A percentile compares a stretch with the other conserved stretches of the same genome.
Conservation (phyloP, 2,113 vertebrate species). For the Pseudorhombus dupliciocellatus region DNA sequence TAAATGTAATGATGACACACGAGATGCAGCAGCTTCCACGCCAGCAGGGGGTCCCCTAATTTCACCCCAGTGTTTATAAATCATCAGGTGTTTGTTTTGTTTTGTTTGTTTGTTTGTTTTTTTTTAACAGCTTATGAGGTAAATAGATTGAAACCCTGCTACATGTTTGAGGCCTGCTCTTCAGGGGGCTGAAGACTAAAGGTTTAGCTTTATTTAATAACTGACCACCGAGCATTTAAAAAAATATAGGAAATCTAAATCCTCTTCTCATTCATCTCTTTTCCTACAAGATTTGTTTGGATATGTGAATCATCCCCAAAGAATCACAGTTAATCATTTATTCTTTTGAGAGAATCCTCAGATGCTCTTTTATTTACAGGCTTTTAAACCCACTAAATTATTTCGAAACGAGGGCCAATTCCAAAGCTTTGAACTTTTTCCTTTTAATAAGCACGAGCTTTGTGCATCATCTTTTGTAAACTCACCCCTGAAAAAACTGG, state of each 20-base stretch:
- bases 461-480: background rate
- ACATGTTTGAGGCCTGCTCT: background rate
- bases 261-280: too few relatives aligned
- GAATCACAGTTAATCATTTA: too few relatives aligned
- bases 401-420: background rate
- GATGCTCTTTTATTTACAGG: too few relatives aligned
- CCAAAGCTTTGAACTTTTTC: background rate
- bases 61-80: constrained; percentile 3
- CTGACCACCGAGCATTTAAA: too few relatives aligned
- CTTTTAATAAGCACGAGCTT: background rate
- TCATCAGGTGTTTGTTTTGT: background rate
- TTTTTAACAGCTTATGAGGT: background rate
- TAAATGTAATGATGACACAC: background rate
- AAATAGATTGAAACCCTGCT: background rate
- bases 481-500: background rate
- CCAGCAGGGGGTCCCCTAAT: constrained; percentile 1
- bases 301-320: too few relatives aligned
- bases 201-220: too few relatives aligned
- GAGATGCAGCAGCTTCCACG: constrained; percentile 6
- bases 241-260: too few relatives aligned
- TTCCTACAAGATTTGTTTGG: too few relatives aligned
- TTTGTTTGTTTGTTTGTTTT: too few relatives aligned
- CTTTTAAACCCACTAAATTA: background rate
- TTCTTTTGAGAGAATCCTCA: too few relatives aligned
- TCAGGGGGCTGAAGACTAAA: background rate